Percentiles rank a stretch among this genome's conserved stretches.
These are phyloP conservation scores for Rhamnusium bicolor DNA, from an alignment of 2,888 invertebrate genomes.

Conservation along the genomic window DNA sequence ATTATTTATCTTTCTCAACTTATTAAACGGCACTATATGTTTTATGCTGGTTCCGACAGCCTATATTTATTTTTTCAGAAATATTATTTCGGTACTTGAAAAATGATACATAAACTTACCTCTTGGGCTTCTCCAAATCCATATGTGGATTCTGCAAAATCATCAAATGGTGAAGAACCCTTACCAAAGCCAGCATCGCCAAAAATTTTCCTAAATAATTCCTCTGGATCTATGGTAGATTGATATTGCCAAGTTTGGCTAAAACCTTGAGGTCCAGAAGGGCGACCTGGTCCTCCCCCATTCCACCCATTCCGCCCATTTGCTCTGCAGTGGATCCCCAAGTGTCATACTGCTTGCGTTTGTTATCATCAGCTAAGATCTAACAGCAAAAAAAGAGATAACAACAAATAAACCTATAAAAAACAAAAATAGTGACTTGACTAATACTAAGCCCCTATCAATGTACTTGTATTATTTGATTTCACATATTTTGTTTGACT, in stretches of 20 bases:
- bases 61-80: no score
- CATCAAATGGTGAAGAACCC: constrained; percentile 78
- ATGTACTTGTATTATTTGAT: no score
- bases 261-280: constrained; percentile 77
- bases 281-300: constrained; percentile 67
- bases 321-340: constrained; percentile 92
- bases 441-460: no score
- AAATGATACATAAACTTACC: constrained; percentile 71
- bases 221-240: constrained; percentile 94
- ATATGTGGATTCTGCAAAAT: constrained; percentile 90
- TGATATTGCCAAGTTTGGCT: constrained; percentile 86
- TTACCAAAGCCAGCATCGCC: constrained; percentile 85
- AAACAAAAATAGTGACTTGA: no score
- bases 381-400: constrained; percentile 64
- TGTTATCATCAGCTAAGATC: constrained; percentile 91
- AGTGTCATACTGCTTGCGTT: constrained; percentile 94
- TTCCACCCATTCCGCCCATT: constrained; percentile 82
- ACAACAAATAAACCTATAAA: no score
- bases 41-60: no score
- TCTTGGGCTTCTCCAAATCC: constrained; percentile 95
- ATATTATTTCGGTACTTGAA: neutral
- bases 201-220: constrained; percentile 96
- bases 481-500: no score
- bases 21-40: no score
- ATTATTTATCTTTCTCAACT: no score